Evolutionary conservation across 2,113 vertebrate genomes (phyloP).

Genomic region (Peromyscus leucopus): DNA sequence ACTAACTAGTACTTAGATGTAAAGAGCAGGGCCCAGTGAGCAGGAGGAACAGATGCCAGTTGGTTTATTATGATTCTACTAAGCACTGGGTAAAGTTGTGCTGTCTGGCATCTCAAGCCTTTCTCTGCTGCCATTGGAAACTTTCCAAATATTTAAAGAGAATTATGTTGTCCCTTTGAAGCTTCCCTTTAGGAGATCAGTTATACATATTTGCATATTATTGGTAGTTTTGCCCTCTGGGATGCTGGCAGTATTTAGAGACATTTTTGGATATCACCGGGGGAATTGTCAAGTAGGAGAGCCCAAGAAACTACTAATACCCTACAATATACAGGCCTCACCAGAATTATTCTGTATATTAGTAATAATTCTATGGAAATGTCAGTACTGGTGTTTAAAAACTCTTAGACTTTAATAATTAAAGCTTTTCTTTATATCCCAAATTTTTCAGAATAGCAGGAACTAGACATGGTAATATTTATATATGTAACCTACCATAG

Average conservation of each 20-base stretch:
- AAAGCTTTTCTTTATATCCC: neutral
- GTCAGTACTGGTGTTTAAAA: conserved; percentile 1
- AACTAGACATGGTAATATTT: neutral
- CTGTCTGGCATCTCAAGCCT: neutral
- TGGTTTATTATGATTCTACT: neutral
- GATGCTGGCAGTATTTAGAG: conserved; percentile 16
- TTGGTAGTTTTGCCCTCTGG: neutral
- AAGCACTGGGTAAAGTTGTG: neutral
- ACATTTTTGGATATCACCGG: conserved; percentile 23
- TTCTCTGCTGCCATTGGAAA: neutral
- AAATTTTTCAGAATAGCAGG: conserved; percentile 13
- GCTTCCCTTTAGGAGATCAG: neutral
- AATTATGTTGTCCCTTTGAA: neutral
- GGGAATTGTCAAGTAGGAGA: neutral
- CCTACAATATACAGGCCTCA: neutral
- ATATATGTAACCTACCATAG: neutral
- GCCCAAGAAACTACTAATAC: neutral
- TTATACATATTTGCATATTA: conserved; percentile 26
- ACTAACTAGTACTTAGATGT: neutral
- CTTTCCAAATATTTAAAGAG: conserved; percentile 15
- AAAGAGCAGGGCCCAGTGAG: neutral
- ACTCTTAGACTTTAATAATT: conserved; percentile 24
- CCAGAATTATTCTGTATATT: neutral
- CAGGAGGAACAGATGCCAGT: neutral
- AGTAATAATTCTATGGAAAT: neutral